Conservation (phyloP, 2,797 vertebrate species). For the Cirrhinus molitorella region DNA sequence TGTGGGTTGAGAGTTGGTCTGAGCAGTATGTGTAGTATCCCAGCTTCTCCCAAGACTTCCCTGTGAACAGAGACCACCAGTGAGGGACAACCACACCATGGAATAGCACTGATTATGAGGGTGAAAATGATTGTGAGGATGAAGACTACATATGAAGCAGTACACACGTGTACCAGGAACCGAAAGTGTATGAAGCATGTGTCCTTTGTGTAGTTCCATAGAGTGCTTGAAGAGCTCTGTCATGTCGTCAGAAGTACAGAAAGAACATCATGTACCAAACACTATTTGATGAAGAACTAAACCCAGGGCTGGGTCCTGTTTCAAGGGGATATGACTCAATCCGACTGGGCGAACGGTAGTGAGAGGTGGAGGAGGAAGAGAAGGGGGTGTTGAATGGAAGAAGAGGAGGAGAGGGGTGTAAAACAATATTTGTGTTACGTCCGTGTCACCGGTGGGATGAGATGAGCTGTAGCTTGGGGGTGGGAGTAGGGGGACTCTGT, state of each 20-base stretch:
- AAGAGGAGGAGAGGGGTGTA: slow-evolving; percentile 29
- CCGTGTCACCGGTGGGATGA: slow-evolving; percentile 29
- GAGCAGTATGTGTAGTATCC: not conserved
- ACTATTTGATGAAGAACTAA: slow-evolving; percentile 48
- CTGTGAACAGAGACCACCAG: slow-evolving; percentile 32
- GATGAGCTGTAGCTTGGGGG: slow-evolving; percentile 23
- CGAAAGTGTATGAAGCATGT: not conserved
- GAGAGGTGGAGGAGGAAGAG: slow-evolving; percentile 38
- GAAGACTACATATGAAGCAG: too few relatives aligned
- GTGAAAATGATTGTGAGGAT: slow-evolving; percentile 7
- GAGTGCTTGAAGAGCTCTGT: slow-evolving; percentile 17
- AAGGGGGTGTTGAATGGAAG: slow-evolving; percentile 15
- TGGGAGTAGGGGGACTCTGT: slow-evolving; percentile 55
- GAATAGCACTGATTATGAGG: not conserved
- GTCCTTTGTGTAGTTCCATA: not conserved
- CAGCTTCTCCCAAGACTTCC: not conserved
- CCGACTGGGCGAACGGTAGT: slow-evolving; percentile 29
- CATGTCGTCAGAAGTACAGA: slow-evolving; percentile 26
- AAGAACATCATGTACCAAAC: slow-evolving; percentile 55
- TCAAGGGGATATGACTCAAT: slow-evolving; percentile 55
- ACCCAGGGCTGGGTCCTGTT: slow-evolving; percentile 48
- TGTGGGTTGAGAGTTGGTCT: slow-evolving; percentile 1
- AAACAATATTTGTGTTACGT: slow-evolving; percentile 43
- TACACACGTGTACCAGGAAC: not conserved
- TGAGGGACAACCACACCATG: slow-evolving; percentile 13